phyloP scores from a whole-genome alignment of 2,888 invertebrate genomes.

The Epistrophe grossulariae region DNA sequence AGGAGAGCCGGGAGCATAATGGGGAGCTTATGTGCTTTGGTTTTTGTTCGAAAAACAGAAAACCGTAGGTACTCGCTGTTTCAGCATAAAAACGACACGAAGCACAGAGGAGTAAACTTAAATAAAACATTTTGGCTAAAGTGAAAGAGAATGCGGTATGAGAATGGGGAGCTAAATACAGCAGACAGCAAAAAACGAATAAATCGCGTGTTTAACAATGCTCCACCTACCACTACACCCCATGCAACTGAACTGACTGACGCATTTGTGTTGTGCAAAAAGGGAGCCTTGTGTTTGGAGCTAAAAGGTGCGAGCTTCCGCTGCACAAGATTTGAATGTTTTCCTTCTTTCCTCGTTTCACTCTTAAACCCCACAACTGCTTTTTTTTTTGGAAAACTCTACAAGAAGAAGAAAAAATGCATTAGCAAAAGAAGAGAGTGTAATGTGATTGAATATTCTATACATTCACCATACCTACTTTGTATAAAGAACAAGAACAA shows the following conservation, averaged over 20 bases:
- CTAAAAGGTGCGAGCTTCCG: constrained; percentile 40
- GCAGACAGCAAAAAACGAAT: constrained; percentile 62
- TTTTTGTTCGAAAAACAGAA: constrained; percentile 48
- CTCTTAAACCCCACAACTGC: background rate
- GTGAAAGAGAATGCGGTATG: constrained; percentile 9
- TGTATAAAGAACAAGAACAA: constrained; percentile 55
- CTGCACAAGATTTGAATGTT: constrained; percentile 38
- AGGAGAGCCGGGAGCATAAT: constrained; percentile 3
- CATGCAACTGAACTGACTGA: constrained; percentile 20
- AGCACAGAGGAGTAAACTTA: constrained; percentile 54
- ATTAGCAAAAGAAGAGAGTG: constrained; percentile 47
- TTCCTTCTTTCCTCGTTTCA: background rate
- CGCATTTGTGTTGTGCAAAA: constrained; percentile 60
- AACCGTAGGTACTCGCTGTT: constrained; percentile 29
- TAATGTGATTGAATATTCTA: constrained; percentile 68
- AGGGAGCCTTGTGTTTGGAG: constrained; percentile 22
- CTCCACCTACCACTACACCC: constrained; percentile 62
- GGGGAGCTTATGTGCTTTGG: constrained; percentile 64
- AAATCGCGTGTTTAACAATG: constrained; percentile 72
- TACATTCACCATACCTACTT: constrained; percentile 32
- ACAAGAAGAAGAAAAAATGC: constrained; percentile 37
- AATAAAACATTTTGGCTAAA: constrained; percentile 38
- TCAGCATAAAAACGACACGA: constrained; percentile 8
- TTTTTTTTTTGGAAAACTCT: constrained; percentile 42
- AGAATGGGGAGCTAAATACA: background rate